Base-by-base conservation (phyloP, 2,797 vertebrate genomes). In the Chloroceryle inda region DNA sequence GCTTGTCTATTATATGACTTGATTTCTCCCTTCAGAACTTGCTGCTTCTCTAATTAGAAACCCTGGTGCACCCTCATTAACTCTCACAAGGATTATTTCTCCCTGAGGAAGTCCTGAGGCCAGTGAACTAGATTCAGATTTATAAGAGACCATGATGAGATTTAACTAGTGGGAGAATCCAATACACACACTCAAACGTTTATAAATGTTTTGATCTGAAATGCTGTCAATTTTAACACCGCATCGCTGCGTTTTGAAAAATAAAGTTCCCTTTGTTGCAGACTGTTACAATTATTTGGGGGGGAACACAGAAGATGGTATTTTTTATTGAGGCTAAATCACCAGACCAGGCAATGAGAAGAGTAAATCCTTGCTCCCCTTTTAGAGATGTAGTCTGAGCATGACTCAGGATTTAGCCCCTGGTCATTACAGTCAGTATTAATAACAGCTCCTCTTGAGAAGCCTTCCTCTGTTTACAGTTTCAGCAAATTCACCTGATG, bases 401-500 rank as follows among this genome's bases (percentile, higher is more conserved):
- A 17, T 92, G 85, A 92, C 63, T 91, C 45, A 55, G 68, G n/a
- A 77, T 89, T 53, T 63, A 63, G 62, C 72, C 78, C 67, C 11
- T 21, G 37, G 42, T 58, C 49, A 85, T 96, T 38, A 44, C 58
- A 69, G 76, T 74, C 72, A 33, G 53, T 40, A 80, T 94, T 91
- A 96, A 80, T 53, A 83, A 92, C 49, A 86, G 27, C 61, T 77
- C 27, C 61, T 80, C 11, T 75, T 96, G 84, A 88, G 93, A 97
- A 92, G 93, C 44, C 52, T 33, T 66, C 64, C 61, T 58, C 74
- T 82, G 84, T 95, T 95, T 85, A 69, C 87, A 26, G 18, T 78
- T 94, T 68, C 95, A 93, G 83, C 69, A 88, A 85, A 93, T 66
- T 59, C 88, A 91, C 42, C 82, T 63, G 85, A 55, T 85, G 92